Conservation (phyloP, 1,140 invertebrate genomes). For the Acyrthosiphon pisum region DNA sequence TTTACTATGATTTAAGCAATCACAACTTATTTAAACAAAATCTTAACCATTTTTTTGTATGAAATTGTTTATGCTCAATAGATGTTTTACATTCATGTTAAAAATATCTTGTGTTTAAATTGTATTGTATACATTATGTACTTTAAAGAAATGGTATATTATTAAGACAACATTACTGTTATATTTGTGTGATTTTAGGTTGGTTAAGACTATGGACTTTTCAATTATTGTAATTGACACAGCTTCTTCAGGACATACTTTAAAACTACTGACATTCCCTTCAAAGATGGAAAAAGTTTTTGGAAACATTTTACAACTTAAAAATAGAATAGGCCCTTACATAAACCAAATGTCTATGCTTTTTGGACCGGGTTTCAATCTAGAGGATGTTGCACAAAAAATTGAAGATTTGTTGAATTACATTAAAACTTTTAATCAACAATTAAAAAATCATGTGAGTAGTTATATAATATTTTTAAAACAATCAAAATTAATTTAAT, state of each 20-base stretch:
- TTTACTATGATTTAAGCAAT: no score
- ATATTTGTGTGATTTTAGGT: slow-evolving; percentile 66
- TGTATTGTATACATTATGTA: not conserved
- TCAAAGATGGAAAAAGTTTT: slow-evolving; percentile 95
- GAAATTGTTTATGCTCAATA: not conserved
- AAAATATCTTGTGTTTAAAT: not conserved
- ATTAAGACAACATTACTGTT: not conserved
- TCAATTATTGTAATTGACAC: slow-evolving; percentile 99
- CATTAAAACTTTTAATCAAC: slow-evolving; percentile 95
- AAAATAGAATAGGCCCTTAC: slow-evolving; percentile 86
- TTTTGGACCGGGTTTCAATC: not conserved
- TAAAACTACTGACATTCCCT: slow-evolving; percentile 95
- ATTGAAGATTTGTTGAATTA: slow-evolving; percentile 94
- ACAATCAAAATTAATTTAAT: not conserved
- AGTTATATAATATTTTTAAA: slow-evolving; percentile 9
- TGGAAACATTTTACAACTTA: slow-evolving; percentile 89
- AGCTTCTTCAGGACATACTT: slow-evolving; percentile 98
- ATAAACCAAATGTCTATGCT: slow-evolving; percentile 71
- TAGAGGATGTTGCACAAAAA: slow-evolving; percentile 67
- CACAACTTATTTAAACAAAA: no score
- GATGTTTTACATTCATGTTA: not conserved
- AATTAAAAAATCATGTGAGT: slow-evolving; percentile 92
- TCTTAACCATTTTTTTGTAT: not conserved
- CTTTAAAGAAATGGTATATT: not conserved
- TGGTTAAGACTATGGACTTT: slow-evolving; percentile 98